phyloP scores from a whole-genome alignment of 2,797 vertebrate genomes.

The Cryptoblepharus egeriae region DNA sequence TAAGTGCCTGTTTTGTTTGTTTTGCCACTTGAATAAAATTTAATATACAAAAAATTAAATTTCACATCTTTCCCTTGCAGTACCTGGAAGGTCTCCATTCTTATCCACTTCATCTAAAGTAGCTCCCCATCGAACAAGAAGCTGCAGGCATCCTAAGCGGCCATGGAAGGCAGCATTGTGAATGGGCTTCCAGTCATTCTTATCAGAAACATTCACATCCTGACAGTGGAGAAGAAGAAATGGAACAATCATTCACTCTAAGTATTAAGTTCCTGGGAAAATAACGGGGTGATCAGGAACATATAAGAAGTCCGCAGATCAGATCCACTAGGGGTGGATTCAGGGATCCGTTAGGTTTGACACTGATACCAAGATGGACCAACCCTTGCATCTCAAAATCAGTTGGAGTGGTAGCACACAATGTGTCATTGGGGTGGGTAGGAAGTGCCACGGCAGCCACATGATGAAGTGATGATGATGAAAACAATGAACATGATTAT shows the following conservation, averaged over 20 bases:
- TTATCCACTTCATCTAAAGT: conserved; percentile 75
- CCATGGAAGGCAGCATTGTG: conserved; percentile 85
- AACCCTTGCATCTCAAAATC: no score
- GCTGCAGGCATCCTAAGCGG: conserved; percentile 81
- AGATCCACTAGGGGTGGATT: neutral
- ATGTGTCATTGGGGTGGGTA: no score
- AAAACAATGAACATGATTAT: no score
- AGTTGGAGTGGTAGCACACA: no score
- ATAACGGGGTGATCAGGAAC: neutral
- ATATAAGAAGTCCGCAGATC: neutral
- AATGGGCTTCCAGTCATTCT: conserved; percentile 78
- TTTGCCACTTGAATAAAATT: no score
- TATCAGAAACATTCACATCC: conserved; percentile 77
- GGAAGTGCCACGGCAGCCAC: no score
- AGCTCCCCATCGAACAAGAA: conserved; percentile 81
- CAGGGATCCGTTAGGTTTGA: no score
- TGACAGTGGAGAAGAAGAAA: conserved; percentile 56
- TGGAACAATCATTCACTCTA: conserved; percentile 33
- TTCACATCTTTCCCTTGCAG: neutral
- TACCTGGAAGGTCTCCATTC: conserved; percentile 84
- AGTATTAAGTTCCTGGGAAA: conserved; percentile 28
- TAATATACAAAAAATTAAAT: neutral
- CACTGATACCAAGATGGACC: no score
- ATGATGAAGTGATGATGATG: no score
- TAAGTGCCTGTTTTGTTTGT: no score